Evolutionary conservation across 2,888 invertebrate species (phyloP), one percentile per base, ranked within the genome.

Genomic region (Drosophila sordidula): DNA sequence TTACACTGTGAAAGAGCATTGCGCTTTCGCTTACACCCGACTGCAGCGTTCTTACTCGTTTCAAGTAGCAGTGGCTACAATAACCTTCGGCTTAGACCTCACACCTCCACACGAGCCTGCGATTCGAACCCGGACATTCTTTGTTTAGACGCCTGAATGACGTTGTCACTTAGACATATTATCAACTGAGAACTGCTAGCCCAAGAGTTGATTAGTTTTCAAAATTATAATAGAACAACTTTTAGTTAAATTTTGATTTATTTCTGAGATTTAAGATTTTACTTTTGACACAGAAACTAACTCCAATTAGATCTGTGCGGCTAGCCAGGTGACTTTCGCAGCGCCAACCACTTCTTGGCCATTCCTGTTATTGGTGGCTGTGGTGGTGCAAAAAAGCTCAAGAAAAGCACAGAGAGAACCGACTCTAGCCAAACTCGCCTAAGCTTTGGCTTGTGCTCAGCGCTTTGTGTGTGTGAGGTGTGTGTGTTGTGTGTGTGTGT

Each of bases 361-460:
- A 68, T 73, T 73, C 62, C 78, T 58, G 57, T 47, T 66, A 44
- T 65, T 45, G 26, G 61, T 39, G 51, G 14, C 25, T 32, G 59
- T 25, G 45, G 41, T 54, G 58, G 45, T 36, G 58, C 39, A 51
- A 32, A 68, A 75, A 78, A 75, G 75, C 75, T 75, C 61, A 6
- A 44, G 14, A 41, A 78, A 75, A 78, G 79, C 79, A 78, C 79
- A 75, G 57, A 75, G 75, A 75, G 75, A 75, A 68, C 62, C 51
- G 58, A 54, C 56, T 36, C 57, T 52, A 75, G 75, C 5, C 38
- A 59, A 68, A 57, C 56, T 59, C 6, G 34, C 36, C 42, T 46
- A 61, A 78, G 74, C 58, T 58, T 18, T 29, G 45, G 54, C 36
- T 55, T 42, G 14, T 45, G 59, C 75, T 67, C 62, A 32, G 38